Evolutionary conservation across 1,140 invertebrate species (phyloP).

Genomic region (Cyclina sinensis): DNA sequence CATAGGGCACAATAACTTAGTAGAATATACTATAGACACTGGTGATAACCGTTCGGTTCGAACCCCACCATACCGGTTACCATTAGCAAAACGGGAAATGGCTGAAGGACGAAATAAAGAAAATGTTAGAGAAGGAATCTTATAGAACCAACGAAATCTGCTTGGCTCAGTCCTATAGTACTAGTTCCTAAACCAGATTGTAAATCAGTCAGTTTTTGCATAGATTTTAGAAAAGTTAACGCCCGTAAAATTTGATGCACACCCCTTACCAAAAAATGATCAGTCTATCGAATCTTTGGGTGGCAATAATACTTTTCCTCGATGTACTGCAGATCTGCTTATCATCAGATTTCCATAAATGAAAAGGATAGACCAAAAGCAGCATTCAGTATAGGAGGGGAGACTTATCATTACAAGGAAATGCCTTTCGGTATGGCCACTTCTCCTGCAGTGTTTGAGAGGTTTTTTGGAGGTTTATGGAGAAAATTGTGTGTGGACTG

Average conservation of each 20-base stretch:
- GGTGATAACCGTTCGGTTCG: conserved; percentile 5
- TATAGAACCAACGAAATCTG: conserved; percentile 2
- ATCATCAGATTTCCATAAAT: conserved; percentile 6
- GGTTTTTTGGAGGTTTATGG: too few species aligned
- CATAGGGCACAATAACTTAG: conserved; percentile 19
- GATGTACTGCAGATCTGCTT: not conserved
- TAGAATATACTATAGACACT: conserved; percentile 41
- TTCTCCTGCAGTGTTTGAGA: conserved; percentile 23
- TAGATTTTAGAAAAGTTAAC: conserved; percentile 52
- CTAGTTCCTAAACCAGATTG: conserved; percentile 19
- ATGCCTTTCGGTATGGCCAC: conserved; percentile 54
- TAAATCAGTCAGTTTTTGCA: not conserved
- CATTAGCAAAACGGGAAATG: conserved; percentile 2
- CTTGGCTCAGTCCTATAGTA: conserved; percentile 13
- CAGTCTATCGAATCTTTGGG: conserved; percentile 11
- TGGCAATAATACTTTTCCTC: conserved; percentile 36
- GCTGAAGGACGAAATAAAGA: conserved; percentile 28
- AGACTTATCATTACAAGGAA: conserved; percentile 17
- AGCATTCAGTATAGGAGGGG: conserved; percentile 34
- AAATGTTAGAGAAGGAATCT: not conserved
- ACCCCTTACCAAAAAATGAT: conserved; percentile 39
- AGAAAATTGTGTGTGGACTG: conserved; percentile 6
- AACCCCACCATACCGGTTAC: conserved; percentile 14
- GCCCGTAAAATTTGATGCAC: conserved; percentile 16
- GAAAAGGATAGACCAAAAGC: conserved; percentile 33